Evolutionary conservation across 2,113 vertebrate species (phyloP), one percentile per base, ranked within the genome.

Genomic region (Parus major): DNA sequence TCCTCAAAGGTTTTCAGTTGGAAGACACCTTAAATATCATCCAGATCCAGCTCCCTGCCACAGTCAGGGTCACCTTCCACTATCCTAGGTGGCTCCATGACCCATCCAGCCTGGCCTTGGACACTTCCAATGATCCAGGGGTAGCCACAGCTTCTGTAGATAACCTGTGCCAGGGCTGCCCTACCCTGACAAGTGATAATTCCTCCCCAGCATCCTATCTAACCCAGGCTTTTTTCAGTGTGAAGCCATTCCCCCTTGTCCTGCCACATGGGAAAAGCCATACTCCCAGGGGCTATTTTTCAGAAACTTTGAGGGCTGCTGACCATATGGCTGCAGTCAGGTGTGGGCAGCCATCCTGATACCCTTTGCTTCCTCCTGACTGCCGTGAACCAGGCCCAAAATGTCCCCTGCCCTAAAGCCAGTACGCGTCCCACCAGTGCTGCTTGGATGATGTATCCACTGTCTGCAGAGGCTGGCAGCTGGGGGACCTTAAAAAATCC

Each of bases 61-160:
- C 2, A 7, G 24, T 4, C 53, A 75, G 28, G 7, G 11, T 15
- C 53, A 41, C 1, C 9, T 60, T 47, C 24, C 28, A n/a, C 15
- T 46, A 2, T 6, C 3, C 13, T 1, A 53, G 13, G 29, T 2
- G 2, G 16, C 6, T 53, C n/a, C 69, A 46, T 75, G 5, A 7
- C 28, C 46, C 0, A 0, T 60, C 13, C 41, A 61, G 0, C 20
- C 7, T 23, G 25, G 5, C 9, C 41, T 47, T 12, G 39, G 21
- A 16, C 15, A 19, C 15, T 82, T 2, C 21, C 63, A 61, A 0
- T 4, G 47, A 47, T 55, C 20, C 61, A 66, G 29, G 12, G 12
- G 25, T 41, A 61, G 24, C 21, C 78, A 22, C 21, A 76, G 17
- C 20, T 75, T 0, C 39, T 61, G 20, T 47, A 61, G 29, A 7